phyloP scores from a whole-genome alignment of 2,797 vertebrate species.

The Mus minutoides region DNA sequence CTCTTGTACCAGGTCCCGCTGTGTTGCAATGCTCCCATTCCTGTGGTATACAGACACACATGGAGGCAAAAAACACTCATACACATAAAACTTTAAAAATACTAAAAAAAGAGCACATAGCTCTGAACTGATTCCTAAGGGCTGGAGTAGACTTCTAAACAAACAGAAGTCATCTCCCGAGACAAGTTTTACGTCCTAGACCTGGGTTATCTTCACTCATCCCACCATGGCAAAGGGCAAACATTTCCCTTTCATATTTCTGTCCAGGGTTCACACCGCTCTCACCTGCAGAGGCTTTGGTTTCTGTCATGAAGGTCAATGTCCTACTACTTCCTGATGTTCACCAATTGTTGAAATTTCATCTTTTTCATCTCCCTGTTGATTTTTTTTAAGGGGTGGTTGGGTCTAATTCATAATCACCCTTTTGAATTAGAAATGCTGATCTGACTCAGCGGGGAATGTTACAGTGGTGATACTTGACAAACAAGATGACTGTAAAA shows the following conservation, averaged over 20 bases:
- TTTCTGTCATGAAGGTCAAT: neutral
- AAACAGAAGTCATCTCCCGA: conserved; percentile 26
- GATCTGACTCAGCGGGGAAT: conserved; percentile 39
- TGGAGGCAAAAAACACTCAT: neutral
- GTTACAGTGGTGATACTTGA: conserved; percentile 42
- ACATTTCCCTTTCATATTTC: neutral
- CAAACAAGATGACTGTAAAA: conserved; percentile 49
- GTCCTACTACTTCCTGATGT: neutral
- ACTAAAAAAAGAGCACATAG: neutral
- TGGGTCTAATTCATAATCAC: conserved; percentile 36
- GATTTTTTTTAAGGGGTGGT: conserved; percentile 33
- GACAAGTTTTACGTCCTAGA: neutral
- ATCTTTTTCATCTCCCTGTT: neutral
- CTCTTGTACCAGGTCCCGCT: neutral
- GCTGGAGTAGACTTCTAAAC: neutral
- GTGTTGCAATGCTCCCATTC: neutral
- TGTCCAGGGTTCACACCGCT: neutral
- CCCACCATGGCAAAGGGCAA: neutral
- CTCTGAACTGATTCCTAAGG: neutral
- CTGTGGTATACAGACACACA: neutral
- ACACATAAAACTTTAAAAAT: neutral
- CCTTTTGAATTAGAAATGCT: conserved; percentile 65
- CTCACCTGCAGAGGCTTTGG: conserved; percentile 4
- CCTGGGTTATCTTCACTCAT: conserved; percentile 25
- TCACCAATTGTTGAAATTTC: conserved; percentile 8